Percentiles rank a stretch among this genome's conserved stretches.
Evolutionary conservation across 2,113 vertebrate genomes (phyloP).

Genomic region (Scytalopus superciliaris): DNA sequence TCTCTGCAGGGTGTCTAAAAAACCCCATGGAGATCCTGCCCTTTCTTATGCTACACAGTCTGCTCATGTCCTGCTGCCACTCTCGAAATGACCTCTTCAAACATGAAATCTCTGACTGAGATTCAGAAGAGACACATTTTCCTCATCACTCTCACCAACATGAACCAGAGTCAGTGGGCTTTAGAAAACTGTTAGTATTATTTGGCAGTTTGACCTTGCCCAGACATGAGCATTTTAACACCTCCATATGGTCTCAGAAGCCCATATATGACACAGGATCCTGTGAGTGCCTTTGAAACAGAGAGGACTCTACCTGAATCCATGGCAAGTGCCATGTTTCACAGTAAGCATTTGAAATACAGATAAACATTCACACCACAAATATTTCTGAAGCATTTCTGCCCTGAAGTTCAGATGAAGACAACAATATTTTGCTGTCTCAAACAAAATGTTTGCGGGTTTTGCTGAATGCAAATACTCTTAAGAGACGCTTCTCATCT

Average conservation of each 20-base stretch:
- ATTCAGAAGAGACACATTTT: not conserved
- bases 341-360: not conserved
- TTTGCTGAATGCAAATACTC: not conserved
- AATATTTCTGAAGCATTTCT: not conserved
- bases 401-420: not conserved
- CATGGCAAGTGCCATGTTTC: not conserved
- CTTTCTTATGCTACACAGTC: not conserved
- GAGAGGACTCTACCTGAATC: not conserved
- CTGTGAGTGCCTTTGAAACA: not conserved
- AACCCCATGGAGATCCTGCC: not conserved
- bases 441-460: not conserved
- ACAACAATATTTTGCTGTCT: not conserved
- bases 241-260: not conserved
- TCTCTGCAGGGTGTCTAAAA: not conserved
- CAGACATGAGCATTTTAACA: not conserved
- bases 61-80: not conserved
- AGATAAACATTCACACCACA: not conserved
- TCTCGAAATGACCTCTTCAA: not conserved
- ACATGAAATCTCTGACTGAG: not conserved
- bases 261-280: rapidly evolving
- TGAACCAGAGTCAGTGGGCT: not conserved
- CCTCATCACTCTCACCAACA: not conserved
- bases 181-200: not conserved
- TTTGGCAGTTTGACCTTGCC: not conserved
- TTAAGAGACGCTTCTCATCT: not conserved